These are phyloP conservation scores for Amblyraja radiata DNA, from an alignment of 2,797 vertebrate genomes.

Conservation along the genomic window DNA sequence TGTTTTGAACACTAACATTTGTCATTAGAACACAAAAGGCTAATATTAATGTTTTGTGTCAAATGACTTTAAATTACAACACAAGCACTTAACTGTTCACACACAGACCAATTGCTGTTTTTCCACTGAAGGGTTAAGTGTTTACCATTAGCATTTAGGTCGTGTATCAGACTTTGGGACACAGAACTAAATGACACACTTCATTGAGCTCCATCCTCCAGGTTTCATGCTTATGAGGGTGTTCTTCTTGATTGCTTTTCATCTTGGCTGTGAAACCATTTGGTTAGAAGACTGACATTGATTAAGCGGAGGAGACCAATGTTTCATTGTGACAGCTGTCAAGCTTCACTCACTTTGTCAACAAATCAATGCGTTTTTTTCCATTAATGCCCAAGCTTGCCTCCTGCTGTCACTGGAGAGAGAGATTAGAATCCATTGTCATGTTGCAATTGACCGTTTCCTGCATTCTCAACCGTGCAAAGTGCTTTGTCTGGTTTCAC, in stretches of 20 bases:
- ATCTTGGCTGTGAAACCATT: constrained; percentile 52
- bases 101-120: not conserved
- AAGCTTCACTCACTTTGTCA: constrained; percentile 51
- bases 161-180: constrained; percentile 49
- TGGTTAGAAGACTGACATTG: constrained; percentile 58
- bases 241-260: constrained; percentile 61
- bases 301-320: constrained; percentile 57
- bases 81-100: not conserved
- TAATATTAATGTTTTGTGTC: not conserved
- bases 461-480: constrained; percentile 39
- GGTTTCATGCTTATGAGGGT: constrained; percentile 58
- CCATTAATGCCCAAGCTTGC: constrained; percentile 50
- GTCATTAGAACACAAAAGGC: not conserved
- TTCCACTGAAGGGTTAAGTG: constrained; percentile 50
- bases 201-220: constrained; percentile 56
- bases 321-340: constrained; percentile 60
- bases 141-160: constrained; percentile 53
- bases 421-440: constrained; percentile 50
- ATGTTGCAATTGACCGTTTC: constrained; percentile 42
- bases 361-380: constrained; percentile 56
- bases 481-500: constrained; percentile 32
- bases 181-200: constrained; percentile 55
- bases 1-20: not conserved
- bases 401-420: constrained; percentile 50
- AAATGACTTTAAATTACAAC: not conserved